These are phyloP conservation scores for Hydrozoanthus tunicans DNA, from an alignment of 64 coral and sea anemone species.

Conservation along the genomic window DNA sequence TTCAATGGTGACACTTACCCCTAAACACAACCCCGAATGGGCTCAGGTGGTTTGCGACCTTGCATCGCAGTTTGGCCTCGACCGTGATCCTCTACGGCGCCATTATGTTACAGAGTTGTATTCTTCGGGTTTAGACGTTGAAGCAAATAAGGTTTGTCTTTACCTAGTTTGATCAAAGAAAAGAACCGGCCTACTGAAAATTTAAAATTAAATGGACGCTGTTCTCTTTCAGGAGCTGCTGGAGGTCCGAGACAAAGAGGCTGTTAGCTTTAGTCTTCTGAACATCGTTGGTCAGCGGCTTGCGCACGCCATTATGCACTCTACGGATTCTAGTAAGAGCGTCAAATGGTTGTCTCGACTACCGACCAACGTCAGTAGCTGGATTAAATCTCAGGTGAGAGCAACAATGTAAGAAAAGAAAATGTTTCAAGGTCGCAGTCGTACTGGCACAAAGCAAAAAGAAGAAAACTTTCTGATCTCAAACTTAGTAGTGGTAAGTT, in stretches of 20 bases:
- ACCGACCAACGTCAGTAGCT: constrained; percentile 86
- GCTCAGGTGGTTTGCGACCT: constrained; percentile 63
- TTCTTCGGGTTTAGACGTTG: constrained; percentile 67
- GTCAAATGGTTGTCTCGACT: constrained; percentile 82
- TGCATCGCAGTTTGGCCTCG: constrained; percentile 79
- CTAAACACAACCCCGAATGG: constrained; percentile 66
- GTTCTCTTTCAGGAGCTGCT: constrained; percentile 67
- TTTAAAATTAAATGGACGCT: no score
- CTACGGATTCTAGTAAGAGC: constrained; percentile 78
- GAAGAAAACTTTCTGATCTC: no score
- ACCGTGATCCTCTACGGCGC: constrained; percentile 64
- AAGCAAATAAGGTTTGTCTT: constrained; percentile 72
- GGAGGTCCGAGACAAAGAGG: constrained; percentile 74
- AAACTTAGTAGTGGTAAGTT: no score
- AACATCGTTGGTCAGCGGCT: constrained; percentile 90
- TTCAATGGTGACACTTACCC: not conserved
- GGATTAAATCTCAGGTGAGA: constrained; percentile 91
- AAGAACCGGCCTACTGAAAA: no score
- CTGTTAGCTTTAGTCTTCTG: constrained; percentile 61
- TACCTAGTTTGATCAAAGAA: not conserved
- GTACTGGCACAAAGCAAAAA: no score
- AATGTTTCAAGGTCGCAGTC: no score
- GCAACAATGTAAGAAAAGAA: not conserved
- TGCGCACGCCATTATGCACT: constrained; percentile 72
- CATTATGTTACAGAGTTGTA: constrained; percentile 85